Evolutionary conservation across 1,140 invertebrate species (phyloP).

Genomic region (Leptopilina clavipes): DNA sequence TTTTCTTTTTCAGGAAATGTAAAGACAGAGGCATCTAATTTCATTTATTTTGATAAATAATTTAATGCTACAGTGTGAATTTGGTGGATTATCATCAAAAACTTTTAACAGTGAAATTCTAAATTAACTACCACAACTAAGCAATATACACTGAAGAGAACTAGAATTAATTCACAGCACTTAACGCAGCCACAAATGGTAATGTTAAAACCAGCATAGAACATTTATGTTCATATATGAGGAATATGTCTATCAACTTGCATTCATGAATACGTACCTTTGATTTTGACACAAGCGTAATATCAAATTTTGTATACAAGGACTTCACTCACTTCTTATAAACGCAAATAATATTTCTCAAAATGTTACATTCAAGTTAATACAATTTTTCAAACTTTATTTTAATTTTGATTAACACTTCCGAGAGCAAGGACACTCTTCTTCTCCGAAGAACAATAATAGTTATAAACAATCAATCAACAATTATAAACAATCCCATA

Average conservation of each 20-base stretch:
- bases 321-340: background rate
- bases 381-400: no score
- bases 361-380: no score
- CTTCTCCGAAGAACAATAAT: no score
- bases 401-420: no score
- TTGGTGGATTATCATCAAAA: background rate
- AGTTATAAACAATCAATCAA: no score
- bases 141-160: background rate
- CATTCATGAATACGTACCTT: conserved; percentile 24
- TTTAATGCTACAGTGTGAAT: background rate
- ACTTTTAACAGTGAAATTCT: background rate
- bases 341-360: background rate
- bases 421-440: no score
- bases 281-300: conserved; percentile 1
- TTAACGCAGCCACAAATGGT: conserved; percentile 26
- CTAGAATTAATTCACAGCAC: conserved; percentile 26
- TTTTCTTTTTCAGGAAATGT: no score
- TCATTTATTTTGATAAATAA: background rate
- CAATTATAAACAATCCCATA: no score
- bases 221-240: conserved; percentile 19
- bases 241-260: conserved; percentile 32
- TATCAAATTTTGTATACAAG: background rate
- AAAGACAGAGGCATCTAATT: no score
- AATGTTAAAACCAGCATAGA: conserved; percentile 25
- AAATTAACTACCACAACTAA: conserved; percentile 14